These are phyloP conservation scores for Drosophila pseudotalamancana DNA, from an alignment of 2,888 invertebrate species.

Conservation along the genomic window DNA sequence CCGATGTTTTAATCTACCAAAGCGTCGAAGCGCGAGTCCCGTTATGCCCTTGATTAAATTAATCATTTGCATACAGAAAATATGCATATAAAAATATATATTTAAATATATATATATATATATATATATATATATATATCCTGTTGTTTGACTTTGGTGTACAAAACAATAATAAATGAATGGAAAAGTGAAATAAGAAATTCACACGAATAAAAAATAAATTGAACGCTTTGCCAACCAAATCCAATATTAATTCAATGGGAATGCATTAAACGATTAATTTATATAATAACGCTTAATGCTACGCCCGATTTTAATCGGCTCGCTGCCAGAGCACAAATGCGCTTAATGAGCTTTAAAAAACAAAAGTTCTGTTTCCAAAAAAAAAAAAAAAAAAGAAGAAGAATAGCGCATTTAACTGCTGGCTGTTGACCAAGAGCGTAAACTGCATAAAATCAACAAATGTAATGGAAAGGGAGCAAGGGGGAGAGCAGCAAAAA, in stretches of 20 bases:
- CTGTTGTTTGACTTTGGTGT: conserved; percentile 55
- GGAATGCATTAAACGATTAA: conserved; percentile 62
- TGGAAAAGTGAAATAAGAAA: background rate
- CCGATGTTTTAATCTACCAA: conserved; percentile 63
- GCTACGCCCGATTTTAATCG: conserved; percentile 46
- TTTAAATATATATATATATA: background rate
- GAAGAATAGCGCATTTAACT: conserved; percentile 10
- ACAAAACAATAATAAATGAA: conserved; percentile 8
- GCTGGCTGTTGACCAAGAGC: conserved; percentile 21
- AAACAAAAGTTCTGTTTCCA: conserved; percentile 13
- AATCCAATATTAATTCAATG: conserved; percentile 70
- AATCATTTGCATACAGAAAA: conserved; percentile 49
- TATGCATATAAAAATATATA: background rate
- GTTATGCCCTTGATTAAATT: conserved; percentile 61
- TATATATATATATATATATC: conserved; percentile 4
- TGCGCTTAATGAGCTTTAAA: conserved; percentile 66
- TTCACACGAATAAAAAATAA: background rate
- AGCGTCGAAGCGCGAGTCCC: conserved; percentile 51
- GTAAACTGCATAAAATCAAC: conserved; percentile 45
- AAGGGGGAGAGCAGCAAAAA: too few relatives aligned
- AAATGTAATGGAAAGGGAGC: conserved; percentile 26
- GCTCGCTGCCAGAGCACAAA: conserved; percentile 44
- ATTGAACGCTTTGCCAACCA: conserved; percentile 28
- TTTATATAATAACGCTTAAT: conserved; percentile 48
- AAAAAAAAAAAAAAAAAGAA: background rate